Conservation (phyloP, 2,888 invertebrate species). For the Eubasilissa splendida region DNA sequence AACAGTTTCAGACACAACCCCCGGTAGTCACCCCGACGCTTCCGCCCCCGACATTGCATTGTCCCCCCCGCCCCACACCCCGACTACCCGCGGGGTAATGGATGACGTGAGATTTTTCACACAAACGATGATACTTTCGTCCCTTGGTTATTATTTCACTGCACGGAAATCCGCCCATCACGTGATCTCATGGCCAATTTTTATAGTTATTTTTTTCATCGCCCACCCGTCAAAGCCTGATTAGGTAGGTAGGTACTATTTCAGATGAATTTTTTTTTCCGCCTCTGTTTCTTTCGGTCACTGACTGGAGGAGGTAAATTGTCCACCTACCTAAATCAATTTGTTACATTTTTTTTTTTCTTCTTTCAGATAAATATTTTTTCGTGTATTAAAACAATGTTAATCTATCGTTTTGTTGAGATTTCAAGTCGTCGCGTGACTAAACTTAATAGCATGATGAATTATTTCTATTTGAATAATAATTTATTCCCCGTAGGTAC, state of each 20-base stretch:
- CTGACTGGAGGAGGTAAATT: not conserved
- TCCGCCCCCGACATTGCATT: slow-evolving; percentile 11
- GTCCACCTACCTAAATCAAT: not conserved
- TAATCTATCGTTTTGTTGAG: not conserved
- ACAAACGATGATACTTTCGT: slow-evolving; percentile 52
- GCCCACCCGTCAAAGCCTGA: slow-evolving; percentile 12
- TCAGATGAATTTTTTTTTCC: slow-evolving; percentile 18
- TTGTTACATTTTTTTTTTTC: not conserved
- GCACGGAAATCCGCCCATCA: slow-evolving; percentile 33
- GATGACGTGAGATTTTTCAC: slow-evolving; percentile 54
- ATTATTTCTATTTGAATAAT: slow-evolving; percentile 20
- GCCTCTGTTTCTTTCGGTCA: slow-evolving; percentile 9
- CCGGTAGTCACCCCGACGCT: slow-evolving; percentile 1
- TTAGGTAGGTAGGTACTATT: slow-evolving; percentile 27
- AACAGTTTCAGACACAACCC: not conserved
- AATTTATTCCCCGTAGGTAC: slow-evolving; percentile 15
- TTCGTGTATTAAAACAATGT: not conserved
- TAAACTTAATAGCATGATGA: not conserved
- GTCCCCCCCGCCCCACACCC: not conserved
- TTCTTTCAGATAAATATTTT: too few relatives aligned
- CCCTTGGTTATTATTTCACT: slow-evolving; percentile 47
- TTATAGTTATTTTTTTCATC: slow-evolving; percentile 34
- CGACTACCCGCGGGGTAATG: slow-evolving; percentile 45
- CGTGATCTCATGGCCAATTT: slow-evolving; percentile 44
- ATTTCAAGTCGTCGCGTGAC: slow-evolving; percentile 18